A percentile compares a stretch with the other conserved stretches of the same genome.
phyloP scores from a whole-genome alignment of 1,140 invertebrate species.

The Zaprionus lachaisei region DNA sequence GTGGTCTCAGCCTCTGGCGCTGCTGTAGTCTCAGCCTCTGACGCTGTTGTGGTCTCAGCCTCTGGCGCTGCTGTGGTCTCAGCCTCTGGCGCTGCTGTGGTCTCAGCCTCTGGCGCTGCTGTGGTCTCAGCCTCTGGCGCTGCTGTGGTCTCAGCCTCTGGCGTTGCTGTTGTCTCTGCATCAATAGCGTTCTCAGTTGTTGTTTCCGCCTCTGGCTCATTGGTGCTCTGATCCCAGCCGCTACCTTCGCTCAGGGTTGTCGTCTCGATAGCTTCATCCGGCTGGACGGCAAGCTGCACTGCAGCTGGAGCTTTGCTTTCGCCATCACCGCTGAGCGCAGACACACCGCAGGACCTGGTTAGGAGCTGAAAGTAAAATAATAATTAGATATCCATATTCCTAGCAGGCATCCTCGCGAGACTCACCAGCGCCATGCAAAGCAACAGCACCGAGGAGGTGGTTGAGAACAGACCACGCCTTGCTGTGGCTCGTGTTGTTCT shows the following conservation, averaged over 20 bases:
- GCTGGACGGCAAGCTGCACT: slow-evolving; percentile 28
- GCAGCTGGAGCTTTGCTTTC: background rate
- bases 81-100: slow-evolving; percentile 27
- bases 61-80: slow-evolving; percentile 38
- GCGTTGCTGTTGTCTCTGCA: slow-evolving; percentile 10
- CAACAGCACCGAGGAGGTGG: slow-evolving; percentile 47
- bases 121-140: slow-evolving; percentile 2
- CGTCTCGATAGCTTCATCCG: slow-evolving; percentile 46
- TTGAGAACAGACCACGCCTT: slow-evolving; percentile 43
- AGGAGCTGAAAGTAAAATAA: slow-evolving; percentile 59
- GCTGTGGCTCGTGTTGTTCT: slow-evolving; percentile 22
- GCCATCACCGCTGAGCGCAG: slow-evolving; percentile 61
- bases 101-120: slow-evolving; percentile 4
- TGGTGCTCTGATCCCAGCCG: slow-evolving; percentile 53
- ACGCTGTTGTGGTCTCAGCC: slow-evolving; percentile 4
- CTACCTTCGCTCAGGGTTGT: slow-evolving; percentile 58
- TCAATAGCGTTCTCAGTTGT: slow-evolving; percentile 15
- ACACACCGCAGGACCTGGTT: slow-evolving; percentile 64
- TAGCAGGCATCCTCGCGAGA: background rate
- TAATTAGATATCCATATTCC: slow-evolving; percentile 38
- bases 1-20: slow-evolving; percentile 21
- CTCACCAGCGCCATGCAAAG: slow-evolving; percentile 67
- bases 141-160: slow-evolving; percentile 55
- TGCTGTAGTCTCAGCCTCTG: slow-evolving; percentile 6
- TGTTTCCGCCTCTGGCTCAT: background rate